Conservation (phyloP, 2,888 invertebrate species). For the Drosophila stalkeri region DNA sequence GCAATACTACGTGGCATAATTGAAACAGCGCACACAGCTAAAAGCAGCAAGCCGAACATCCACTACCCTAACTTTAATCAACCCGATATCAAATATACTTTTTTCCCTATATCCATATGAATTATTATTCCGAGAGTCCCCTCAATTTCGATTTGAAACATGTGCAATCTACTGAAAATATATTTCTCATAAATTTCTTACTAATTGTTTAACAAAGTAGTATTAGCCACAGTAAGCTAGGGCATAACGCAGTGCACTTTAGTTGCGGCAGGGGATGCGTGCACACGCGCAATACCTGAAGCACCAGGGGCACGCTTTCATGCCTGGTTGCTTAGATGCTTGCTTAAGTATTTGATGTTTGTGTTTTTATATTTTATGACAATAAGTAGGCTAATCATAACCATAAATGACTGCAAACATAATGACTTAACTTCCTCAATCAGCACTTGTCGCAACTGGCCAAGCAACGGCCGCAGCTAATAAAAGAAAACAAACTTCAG, state of each 20-base stretch:
- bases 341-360: conserved; percentile 67
- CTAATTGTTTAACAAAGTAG: background rate
- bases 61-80: conserved; percentile 29
- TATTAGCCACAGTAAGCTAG: background rate
- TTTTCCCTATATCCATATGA: background rate
- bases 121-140: background rate
- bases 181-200: background rate
- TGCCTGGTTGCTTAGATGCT: conserved; percentile 72
- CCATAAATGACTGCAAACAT: conserved; percentile 56
- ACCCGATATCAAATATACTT: background rate
- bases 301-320: conserved; percentile 67
- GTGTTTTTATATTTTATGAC: conserved; percentile 69
- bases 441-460: conserved; percentile 1
- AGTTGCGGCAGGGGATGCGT: background rate
- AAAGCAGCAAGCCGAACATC: background rate
- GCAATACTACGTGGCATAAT: conserved; percentile 75
- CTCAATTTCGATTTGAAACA: no score
- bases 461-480: background rate
- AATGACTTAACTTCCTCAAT: conserved; percentile 57
- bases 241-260: conserved; percentile 36
- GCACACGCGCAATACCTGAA: conserved; percentile 37
- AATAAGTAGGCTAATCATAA: conserved; percentile 75
- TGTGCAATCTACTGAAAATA: background rate
- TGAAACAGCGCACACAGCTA: conserved; percentile 41
- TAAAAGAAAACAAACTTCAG: background rate